Evolutionary conservation across 2,113 vertebrate genomes (phyloP).

Genomic region (Entomyzon cyanotis): DNA sequence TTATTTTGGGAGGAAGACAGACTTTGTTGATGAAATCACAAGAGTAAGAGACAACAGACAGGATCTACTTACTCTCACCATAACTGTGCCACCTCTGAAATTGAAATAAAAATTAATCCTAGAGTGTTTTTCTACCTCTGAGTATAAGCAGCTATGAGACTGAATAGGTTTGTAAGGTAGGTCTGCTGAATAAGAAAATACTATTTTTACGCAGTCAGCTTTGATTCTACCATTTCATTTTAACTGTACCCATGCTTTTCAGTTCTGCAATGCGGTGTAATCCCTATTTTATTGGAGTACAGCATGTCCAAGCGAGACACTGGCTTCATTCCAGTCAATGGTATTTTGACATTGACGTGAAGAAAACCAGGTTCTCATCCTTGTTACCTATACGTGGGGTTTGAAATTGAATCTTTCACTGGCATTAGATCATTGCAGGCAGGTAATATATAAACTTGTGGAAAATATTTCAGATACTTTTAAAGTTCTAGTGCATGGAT

Average conservation of each 20-base stretch:
- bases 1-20: neutral
- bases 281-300: slow-evolving; percentile 16
- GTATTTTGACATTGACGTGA: neutral
- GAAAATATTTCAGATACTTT: neutral
- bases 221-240: neutral
- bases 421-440: neutral
- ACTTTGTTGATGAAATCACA: neutral
- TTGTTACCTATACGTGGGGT: neutral
- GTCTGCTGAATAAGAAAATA: slow-evolving; percentile 21
- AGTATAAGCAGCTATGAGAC: neutral
- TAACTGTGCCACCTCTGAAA: neutral
- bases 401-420: neutral
- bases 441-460: neutral
- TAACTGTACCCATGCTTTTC: slow-evolving; percentile 9
- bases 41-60: neutral
- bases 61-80: neutral
- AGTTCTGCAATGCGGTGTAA: slow-evolving; percentile 41
- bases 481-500: neutral
- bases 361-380: neutral
- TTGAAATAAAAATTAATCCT: neutral
- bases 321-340: slow-evolving; percentile 1
- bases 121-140: neutral
- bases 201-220: slow-evolving; percentile 6
- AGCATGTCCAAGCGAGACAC: neutral
- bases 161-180: neutral